Conservation (phyloP, 2,113 vertebrate species). For the Phrynosoma platyrhinos region DNA sequence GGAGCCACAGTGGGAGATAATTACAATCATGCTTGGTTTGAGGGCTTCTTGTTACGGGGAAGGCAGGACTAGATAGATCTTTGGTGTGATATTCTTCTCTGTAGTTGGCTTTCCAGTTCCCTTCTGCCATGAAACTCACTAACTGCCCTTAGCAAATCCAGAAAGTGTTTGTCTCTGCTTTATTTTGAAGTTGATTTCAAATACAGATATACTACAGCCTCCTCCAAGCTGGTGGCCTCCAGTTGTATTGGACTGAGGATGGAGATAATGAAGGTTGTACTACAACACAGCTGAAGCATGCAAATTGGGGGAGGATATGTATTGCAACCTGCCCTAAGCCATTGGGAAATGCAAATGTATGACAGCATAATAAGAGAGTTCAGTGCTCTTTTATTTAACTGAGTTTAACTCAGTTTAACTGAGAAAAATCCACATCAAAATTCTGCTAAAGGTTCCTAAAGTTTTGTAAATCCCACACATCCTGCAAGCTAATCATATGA, state of each 20-base stretch:
- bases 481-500: slow-evolving; percentile 16
- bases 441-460: slow-evolving; percentile 21
- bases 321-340: neutral
- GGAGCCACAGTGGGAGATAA: too few species aligned
- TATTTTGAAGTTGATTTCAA: neutral
- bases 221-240: neutral
- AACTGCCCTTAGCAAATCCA: too few species aligned
- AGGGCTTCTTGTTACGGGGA: too few species aligned
- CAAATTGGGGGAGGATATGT: neutral
- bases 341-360: neutral
- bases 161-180: too few species aligned
- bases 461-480: slow-evolving; percentile 12
- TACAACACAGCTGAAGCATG: too few species aligned
- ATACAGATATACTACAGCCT: neutral
- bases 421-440: neutral
- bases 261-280: too few species aligned
- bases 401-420: neutral
- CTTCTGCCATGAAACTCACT: neutral
- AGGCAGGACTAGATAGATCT: too few species aligned
- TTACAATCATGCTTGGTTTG: too few species aligned
- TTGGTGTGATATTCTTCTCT: too few species aligned
- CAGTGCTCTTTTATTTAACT: too few species aligned
- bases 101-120: neutral
- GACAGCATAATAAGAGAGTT: neutral
- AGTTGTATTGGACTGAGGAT: neutral